Conservation (phyloP, 1,140 invertebrate genomes). For the Halictus rubicundus region DNA sequence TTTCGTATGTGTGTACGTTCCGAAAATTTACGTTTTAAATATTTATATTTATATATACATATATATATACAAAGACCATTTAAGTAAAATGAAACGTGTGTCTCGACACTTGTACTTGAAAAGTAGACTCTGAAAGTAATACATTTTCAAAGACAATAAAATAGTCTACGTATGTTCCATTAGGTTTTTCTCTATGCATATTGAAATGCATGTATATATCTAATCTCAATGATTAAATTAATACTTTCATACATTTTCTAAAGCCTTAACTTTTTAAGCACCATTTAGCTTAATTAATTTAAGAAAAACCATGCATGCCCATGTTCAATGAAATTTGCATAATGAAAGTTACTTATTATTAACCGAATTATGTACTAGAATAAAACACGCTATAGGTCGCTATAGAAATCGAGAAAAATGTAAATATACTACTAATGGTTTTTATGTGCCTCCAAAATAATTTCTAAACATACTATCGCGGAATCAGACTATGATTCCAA, state of each 20-base stretch:
- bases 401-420: slow-evolving; percentile 3
- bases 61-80: slow-evolving; percentile 7
- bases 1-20: neutral
- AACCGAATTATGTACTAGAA: slow-evolving; percentile 4
- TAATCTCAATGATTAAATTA: slow-evolving; percentile 7
- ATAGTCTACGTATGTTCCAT: slow-evolving; percentile 45
- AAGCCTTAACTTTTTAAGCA: slow-evolving; percentile 13
- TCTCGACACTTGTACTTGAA: slow-evolving; percentile 12
- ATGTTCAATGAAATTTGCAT: neutral
- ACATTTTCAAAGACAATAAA: slow-evolving; percentile 63
- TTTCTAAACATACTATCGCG: slow-evolving; percentile 13
- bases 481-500: slow-evolving; percentile 13
- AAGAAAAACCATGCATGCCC: neutral
- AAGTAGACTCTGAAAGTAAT: slow-evolving; percentile 18
- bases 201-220: slow-evolving; percentile 27
- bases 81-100: neutral
- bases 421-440: slow-evolving; percentile 19
- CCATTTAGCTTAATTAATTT: slow-evolving; percentile 27
- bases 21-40: neutral
- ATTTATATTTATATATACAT: neutral
- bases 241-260: slow-evolving; percentile 15
- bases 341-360: neutral
- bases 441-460: slow-evolving; percentile 30
- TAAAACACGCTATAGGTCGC: neutral
- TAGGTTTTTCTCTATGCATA: slow-evolving; percentile 34